These are phyloP conservation scores for Sebastes cheni DNA, from an alignment of 2,797 vertebrate species.

Conservation along the genomic window DNA sequence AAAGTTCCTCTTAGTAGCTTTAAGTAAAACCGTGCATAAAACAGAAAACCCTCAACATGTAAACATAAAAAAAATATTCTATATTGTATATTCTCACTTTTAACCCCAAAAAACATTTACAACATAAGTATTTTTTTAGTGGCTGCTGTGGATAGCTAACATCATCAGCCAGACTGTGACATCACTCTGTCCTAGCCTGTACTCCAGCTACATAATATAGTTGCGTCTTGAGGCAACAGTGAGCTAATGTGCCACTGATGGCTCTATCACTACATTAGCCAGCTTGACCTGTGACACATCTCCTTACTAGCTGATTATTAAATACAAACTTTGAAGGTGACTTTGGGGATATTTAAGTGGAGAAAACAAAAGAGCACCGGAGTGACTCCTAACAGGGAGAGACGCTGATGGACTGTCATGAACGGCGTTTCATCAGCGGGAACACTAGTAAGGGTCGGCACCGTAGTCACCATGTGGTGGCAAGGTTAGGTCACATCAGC, in stretches of 20 bases:
- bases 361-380: conserved; percentile 53
- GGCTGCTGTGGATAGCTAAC: neutral
- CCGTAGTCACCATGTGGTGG: conserved; percentile 66
- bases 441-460: conserved; percentile 57
- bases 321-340: conserved; percentile 73
- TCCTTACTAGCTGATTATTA: conserved; percentile 63
- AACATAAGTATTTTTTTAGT: rapidly evolving
- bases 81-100: neutral
- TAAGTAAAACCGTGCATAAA: neutral
- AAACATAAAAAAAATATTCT: neutral
- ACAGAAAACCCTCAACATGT: neutral
- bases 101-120: neutral
- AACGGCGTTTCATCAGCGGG: conserved; percentile 68
- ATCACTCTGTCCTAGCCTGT: neutral
- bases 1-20: neutral
- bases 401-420: conserved; percentile 78
- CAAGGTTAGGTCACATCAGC: conserved; percentile 78
- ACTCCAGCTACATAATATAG: neutral
- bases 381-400: conserved; percentile 58
- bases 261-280: conserved; percentile 57
- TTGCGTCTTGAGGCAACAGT: conserved; percentile 11
- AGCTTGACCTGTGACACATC: conserved; percentile 57
- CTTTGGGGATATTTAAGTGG: conserved; percentile 59
- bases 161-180: neutral
- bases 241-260: conserved; percentile 65